Evolutionary conservation across 2,888 invertebrate genomes (phyloP), one percentile per base, ranked within the genome.

Genomic region (Petrophora chlorosata): DNA sequence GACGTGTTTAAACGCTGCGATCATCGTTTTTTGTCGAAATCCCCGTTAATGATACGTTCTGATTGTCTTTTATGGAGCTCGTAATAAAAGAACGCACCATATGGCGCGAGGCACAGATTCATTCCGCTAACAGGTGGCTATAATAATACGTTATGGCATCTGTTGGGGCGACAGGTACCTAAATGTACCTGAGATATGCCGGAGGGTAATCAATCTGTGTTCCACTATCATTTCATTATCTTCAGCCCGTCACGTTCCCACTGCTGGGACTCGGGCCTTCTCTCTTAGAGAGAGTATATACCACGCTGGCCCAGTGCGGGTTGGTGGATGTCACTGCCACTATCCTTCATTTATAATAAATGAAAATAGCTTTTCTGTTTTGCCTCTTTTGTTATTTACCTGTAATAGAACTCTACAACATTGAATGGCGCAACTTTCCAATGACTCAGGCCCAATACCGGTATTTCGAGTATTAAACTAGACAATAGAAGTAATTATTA

Each of bases 31-130:
- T 81, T 81, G 73, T 80, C 59, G 64, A 70, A 78, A 84, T 82
- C 80, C 77, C 80, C 71, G 71, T 73, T 88, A 88, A 88, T 88
- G 80, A 88, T 89, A 87, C 81, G 80, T 82, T 87, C 70, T 79
- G 85, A 86, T 88, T 85, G 79, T 82, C 76, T 82, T 72, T 56
- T 72, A 71, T 71, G 72, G 75, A 42, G 71, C 67, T 56, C 67
- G 69, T 72, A 73, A 72, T 70, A 70, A 71, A 73, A 70, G 66
- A 70, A 50, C n/a, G 61, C 72, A 70, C 81, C 90, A 90, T 89
- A 87, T 90, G 89, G 84, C 62, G 76, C 58, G 64, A 57, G 64
- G 65, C 76, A 73, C 69, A 76, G 83, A 86, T 85, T 87, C 72
- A 74, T 65, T 69, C 57, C 69, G 72, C 67, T 61, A 65, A 76